A percentile compares a stretch with the other conserved stretches of the same genome.
These are phyloP conservation scores for Carduelis carduelis DNA, from an alignment of 2,797 vertebrate species.

Conservation along the genomic window DNA sequence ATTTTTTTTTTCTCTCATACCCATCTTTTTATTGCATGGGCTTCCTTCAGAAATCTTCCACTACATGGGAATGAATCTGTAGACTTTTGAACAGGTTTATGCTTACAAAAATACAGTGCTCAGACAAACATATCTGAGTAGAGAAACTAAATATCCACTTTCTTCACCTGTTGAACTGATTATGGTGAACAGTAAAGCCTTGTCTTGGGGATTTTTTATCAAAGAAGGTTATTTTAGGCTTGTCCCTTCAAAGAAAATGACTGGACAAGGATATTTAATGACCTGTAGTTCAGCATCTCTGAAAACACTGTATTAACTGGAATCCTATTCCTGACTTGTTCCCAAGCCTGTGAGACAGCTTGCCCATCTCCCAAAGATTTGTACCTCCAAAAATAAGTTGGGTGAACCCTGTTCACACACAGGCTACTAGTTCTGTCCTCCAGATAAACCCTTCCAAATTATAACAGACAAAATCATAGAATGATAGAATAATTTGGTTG, in stretches of 20 bases:
- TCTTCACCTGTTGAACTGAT: background rate
- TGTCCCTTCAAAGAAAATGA: background rate
- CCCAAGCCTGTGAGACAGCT: background rate
- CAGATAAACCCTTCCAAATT: background rate
- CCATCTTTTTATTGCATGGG: background rate
- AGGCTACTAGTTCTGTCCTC: background rate
- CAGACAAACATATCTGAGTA: background rate
- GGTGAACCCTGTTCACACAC: accelerated
- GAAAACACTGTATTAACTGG: background rate
- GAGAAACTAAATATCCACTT: background rate
- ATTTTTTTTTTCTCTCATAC: background rate
- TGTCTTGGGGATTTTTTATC: background rate
- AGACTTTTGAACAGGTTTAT: background rate
- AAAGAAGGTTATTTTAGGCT: background rate
- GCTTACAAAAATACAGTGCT: background rate
- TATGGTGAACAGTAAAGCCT: background rate
- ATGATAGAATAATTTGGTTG: background rate
- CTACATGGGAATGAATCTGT: background rate
- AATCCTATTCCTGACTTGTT: background rate
- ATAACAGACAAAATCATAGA: background rate
- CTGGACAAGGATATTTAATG: background rate
- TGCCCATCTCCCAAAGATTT: background rate
- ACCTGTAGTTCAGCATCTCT: background rate
- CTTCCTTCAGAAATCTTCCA: background rate
- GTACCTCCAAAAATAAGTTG: background rate